These are phyloP conservation scores for Thunnus maccoyii DNA, from an alignment of 2,113 vertebrate genomes.

Conservation along the genomic window DNA sequence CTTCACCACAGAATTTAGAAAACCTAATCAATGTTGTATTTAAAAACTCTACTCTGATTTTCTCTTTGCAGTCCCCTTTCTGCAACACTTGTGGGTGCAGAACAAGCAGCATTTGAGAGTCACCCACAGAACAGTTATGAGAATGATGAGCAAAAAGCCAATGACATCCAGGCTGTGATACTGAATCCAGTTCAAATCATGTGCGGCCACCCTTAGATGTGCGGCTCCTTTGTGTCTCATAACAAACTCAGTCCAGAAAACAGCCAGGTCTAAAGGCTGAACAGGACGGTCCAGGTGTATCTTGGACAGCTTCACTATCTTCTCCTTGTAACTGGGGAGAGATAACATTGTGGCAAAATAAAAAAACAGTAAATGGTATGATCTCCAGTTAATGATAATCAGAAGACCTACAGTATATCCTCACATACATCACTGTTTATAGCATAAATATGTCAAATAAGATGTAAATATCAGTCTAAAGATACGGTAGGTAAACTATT, in stretches of 20 bases:
- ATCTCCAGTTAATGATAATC: not conserved
- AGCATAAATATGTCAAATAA: too few species aligned
- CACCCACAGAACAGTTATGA: conserved; percentile 77
- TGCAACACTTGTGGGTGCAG: conserved; percentile 79
- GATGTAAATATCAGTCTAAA: too few species aligned
- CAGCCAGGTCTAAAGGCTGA: conserved; percentile 90
- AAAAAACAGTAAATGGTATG: not conserved
- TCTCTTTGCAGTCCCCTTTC: conserved; percentile 65
- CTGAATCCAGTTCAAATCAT: conserved; percentile 94
- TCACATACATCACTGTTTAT: too few species aligned
- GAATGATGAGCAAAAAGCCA: conserved; percentile 81
- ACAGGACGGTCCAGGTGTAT: conserved; percentile 92
- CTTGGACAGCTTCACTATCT: conserved; percentile 86
- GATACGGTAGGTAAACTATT: too few species aligned
- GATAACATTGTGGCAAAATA: not conserved
- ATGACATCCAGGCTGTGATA: conserved; percentile 93
- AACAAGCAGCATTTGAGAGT: conserved; percentile 85
- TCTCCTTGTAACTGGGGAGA: conserved; percentile 91
- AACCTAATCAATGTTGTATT: not conserved
- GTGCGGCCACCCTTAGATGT: conserved; percentile 90
- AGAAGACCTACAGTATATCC: not conserved
- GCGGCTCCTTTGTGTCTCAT: conserved; percentile 92
- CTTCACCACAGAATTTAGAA: not conserved
- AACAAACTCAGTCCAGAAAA: conserved; percentile 95
- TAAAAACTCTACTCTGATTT: conserved; percentile 73